Base-by-base conservation (phyloP, 2,888 invertebrate species). In the Lathronympha strigana region DNA sequence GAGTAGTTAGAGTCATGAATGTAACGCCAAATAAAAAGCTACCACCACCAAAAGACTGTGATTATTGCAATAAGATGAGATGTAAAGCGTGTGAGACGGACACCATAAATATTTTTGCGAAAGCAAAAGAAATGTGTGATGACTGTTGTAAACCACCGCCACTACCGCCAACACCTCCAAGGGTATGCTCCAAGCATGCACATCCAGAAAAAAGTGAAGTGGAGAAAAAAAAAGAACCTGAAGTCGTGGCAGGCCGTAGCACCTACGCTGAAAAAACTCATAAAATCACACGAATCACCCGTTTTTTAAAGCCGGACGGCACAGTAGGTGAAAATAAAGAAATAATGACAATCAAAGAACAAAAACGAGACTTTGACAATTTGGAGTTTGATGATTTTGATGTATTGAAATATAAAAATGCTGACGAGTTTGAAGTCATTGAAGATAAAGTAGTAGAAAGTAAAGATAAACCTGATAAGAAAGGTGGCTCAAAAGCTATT, bases 331-430 rank as follows among this genome's bases (percentile, higher is more conserved):
- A 36, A 49, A 50, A 51, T 11, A 23, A 31, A 17, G 50, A 61
- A 54, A 40, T 31, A 38, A 69, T 63, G 57, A 68, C 73, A 74
- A 31, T 31, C 5, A 57, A 0, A 19, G 78, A 78, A 67, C 17
- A 17, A 40, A 9, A 38, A 0, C 17, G 5, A 1, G 17, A 53
- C 9, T 4, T 4, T 17, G 23, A 6, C 9, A 4, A 9, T 1
- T 9, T 2, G 9, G 13, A 25, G 15, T 23, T 54, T 17, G 28
- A 54, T 1, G 25, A 23, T 4, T 11, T 23, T 17, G 8, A n/a
- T 25, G 1, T 21, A 1, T 15, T 9, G 4, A 13, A 36, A 15
- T 9, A 21, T 9, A 9, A n/a, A 21, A n/a, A 23, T 3, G n/a
- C 21, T 9, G 9, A 49, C 3, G n/a, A 28, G 8, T 21, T 36